Evolutionary conservation across 2,888 invertebrate species (phyloP).

Genomic region (Aleiodes leptofemur): DNA sequence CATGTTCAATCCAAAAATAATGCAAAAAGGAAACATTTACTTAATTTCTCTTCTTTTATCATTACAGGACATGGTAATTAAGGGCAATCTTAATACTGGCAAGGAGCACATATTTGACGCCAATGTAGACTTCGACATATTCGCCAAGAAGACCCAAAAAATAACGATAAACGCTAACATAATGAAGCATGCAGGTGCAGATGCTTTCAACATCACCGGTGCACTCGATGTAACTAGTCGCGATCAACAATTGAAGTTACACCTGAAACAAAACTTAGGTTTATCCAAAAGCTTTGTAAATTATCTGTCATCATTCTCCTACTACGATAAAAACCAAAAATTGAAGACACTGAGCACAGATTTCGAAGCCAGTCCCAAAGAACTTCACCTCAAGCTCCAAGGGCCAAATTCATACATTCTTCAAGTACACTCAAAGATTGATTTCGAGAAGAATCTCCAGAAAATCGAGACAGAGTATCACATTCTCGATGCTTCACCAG

Average conservation of each 20-base stretch:
- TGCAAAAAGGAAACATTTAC: not conserved
- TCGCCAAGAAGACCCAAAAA: conserved; percentile 79
- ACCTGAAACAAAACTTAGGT: conserved; percentile 69
- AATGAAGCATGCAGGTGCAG: conserved; percentile 55
- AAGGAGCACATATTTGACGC: conserved; percentile 71
- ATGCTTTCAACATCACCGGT: conserved; percentile 75
- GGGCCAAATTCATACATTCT: conserved; percentile 77
- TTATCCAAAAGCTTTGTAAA: conserved; percentile 68
- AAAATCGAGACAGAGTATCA: conserved; percentile 77
- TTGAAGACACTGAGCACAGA: conserved; percentile 63
- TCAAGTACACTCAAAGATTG: conserved; percentile 76
- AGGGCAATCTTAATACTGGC: conserved; percentile 74
- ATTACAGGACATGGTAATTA: conserved; percentile 75
- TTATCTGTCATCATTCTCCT: conserved; percentile 64
- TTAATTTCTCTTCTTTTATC: conserved; percentile 9
- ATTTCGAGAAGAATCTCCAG: conserved; percentile 77
- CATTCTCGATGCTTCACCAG: conserved; percentile 77
- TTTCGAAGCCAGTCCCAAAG: conserved; percentile 57
- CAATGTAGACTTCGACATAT: conserved; percentile 78
- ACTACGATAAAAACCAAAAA: conserved; percentile 73
- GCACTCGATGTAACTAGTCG: conserved; percentile 75
- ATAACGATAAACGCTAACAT: conserved; percentile 74
- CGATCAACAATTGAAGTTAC: conserved; percentile 73
- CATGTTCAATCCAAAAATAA: not conserved
- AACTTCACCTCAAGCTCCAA: conserved; percentile 64